Evolutionary conservation across 2,113 vertebrate genomes (phyloP), one percentile per base, ranked within the genome.

Genomic region (Brachyistius frenatus): DNA sequence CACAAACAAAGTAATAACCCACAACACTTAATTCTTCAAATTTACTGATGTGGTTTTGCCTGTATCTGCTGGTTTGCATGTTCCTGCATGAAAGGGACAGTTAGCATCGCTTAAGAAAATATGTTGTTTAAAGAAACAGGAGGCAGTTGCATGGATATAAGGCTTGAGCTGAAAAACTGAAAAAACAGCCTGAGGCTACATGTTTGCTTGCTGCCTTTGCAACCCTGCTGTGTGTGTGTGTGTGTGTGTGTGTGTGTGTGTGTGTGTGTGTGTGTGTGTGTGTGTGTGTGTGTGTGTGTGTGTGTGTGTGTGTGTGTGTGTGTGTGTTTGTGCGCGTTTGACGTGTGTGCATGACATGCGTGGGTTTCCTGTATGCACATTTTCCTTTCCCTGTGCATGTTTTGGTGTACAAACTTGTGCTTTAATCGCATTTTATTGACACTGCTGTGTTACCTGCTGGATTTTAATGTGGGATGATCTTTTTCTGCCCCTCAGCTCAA

Each of bases 401-500:
- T 9, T 82, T 39, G 63, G 76, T 57, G 55, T 55, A 39, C 23
- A 71, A 76, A 84, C 72, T 80, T 77, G 63, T 3, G 60, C 81
- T 83, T 74, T 87, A 76, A 90, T 87, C 73, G 65, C 36, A 83
- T 83, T 77, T 85, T 72, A 67, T 71, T 84, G 50, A 72, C 76
- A 66, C 37, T 62, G 66, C 62, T 54, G 64, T 16, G 31, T 63
- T 73, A 87, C 84, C 82, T 84, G 86, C 74, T 73, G 78, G 76
- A 80, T 83, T 82, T 81, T 44, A 79, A 78, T 74, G 89, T 89
- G 89, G 86, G 81, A 73, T 86, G 79, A 89, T 87, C 73, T 83
- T 60, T 80, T 88, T 82, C 58, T 83, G 73, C 75, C 84, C 82
- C 79, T 84, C 73, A 88, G 84, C 88, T 81, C 86, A 84, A 90